Evolutionary conservation across 2,888 invertebrate genomes (phyloP).

Genomic region (Spialia ferax): DNA sequence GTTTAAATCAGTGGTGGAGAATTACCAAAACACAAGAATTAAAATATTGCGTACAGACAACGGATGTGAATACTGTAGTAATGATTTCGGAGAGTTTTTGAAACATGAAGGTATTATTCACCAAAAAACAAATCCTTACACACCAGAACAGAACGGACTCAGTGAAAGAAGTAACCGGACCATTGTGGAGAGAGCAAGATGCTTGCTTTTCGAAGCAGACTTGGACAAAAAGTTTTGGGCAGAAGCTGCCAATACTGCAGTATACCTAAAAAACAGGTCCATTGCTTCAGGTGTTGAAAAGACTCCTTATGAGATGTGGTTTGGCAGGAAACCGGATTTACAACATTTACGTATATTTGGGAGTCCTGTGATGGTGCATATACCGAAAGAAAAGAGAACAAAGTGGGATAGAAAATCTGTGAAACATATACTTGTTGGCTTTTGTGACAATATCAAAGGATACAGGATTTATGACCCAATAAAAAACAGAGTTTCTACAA

Average conservation of each 20-base stretch:
- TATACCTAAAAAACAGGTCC: not conserved
- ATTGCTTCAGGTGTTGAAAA: too few species aligned
- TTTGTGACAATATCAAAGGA: too few species aligned
- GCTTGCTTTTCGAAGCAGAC: not conserved
- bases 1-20: not conserved
- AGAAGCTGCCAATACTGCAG: not conserved
- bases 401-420: too few species aligned
- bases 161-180: not conserved
- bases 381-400: too few species aligned
- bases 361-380: too few species aligned
- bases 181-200: not conserved
- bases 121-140: not conserved
- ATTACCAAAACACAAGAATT: not conserved
- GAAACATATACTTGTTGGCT: too few species aligned
- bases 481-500: too few species aligned
- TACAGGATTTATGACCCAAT: too few species aligned
- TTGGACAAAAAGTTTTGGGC: not conserved
- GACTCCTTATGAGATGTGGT: too few species aligned
- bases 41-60: not conserved
- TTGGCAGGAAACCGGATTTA: too few species aligned
- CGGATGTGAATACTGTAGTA: not conserved
- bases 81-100: not conserved
- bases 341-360: too few species aligned
- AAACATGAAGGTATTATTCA: not conserved
- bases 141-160: not conserved